A percentile compares a stretch with the other conserved stretches of the same genome.
phyloP scores from a whole-genome alignment of 64 coral and sea anemone species.

The Pocillopora verrucosa region DNA sequence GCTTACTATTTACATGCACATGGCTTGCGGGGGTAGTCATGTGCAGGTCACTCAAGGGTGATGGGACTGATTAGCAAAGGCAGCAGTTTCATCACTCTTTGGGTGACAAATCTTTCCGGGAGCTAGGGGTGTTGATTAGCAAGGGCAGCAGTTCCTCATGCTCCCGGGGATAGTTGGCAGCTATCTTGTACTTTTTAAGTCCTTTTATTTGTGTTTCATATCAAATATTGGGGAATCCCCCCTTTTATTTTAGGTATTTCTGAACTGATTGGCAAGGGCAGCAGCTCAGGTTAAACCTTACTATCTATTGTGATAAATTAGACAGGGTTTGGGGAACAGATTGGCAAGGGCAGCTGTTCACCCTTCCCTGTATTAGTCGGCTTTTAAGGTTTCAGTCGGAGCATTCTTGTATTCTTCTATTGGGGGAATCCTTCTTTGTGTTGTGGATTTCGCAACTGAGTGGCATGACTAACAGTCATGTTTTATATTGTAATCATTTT shows the following conservation, averaged over 20 bases:
- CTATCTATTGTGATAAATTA: too few species aligned
- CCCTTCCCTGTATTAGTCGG: neutral
- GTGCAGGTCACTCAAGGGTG: neutral
- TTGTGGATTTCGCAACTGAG: too few species aligned
- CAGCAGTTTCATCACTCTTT: conserved; percentile 4
- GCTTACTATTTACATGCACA: neutral
- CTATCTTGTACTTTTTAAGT: neutral
- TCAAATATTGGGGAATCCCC: neutral
- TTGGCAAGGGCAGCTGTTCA: conserved; percentile 8
- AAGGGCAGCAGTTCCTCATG: neutral
- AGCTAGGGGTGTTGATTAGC: neutral
- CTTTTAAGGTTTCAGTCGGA: too few species aligned
- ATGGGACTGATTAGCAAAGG: neutral
- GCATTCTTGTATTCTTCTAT: too few species aligned
- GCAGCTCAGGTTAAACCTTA: neutral
- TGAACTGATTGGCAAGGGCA: neutral
- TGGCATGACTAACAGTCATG: too few species aligned
- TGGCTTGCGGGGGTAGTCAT: neutral
- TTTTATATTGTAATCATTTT: too few species aligned
- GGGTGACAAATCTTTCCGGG: neutral
- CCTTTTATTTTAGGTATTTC: neutral
- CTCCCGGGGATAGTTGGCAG: neutral
- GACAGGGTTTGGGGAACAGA: neutral
- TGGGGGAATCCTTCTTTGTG: too few species aligned
- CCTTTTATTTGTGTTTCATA: neutral